phyloP scores from a whole-genome alignment of 2,113 vertebrate genomes.

The Halcyon malimbica region DNA sequence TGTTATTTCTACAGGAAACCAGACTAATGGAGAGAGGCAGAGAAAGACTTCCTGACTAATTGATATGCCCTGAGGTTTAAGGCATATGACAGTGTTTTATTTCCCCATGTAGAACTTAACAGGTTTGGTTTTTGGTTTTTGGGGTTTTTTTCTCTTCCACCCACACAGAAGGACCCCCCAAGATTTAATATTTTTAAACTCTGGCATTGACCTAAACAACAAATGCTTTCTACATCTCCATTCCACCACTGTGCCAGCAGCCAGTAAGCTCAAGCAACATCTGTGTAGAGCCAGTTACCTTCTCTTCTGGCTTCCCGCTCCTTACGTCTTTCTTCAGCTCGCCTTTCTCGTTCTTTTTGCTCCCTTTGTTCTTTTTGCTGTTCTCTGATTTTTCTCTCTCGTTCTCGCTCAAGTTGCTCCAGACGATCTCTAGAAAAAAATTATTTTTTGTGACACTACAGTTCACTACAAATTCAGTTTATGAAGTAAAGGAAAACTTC shows the following conservation, averaged over 20 bases:
- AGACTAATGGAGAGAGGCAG: neutral
- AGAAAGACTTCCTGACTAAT: neutral
- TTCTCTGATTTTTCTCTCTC: conserved; percentile 90
- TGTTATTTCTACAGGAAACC: neutral
- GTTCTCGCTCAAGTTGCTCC: conserved; percentile 92
- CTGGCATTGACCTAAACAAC: neutral
- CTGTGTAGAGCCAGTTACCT: conserved; percentile 67
- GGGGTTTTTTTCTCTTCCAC: neutral
- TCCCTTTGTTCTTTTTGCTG: conserved; percentile 95
- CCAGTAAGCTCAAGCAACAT: accelerated
- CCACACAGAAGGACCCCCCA: accelerated
- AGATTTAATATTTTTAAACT: neutral
- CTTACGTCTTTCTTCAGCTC: conserved; percentile 89
- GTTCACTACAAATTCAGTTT: neutral
- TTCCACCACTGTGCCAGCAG: neutral
- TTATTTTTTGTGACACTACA: neutral
- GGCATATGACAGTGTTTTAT: neutral
- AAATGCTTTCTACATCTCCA: neutral
- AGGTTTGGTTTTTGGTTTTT: neutral
- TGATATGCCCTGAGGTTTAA: neutral
- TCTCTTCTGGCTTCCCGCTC: conserved; percentile 88
- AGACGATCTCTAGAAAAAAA: conserved; percentile 87
- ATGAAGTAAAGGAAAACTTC: accelerated
- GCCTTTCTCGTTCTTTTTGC: conserved; percentile 88
- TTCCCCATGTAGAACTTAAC: accelerated